A percentile compares a stretch with the other conserved stretches of the same genome.
These are phyloP conservation scores for Meiosimyza platycephala DNA, from an alignment of 2,888 invertebrate genomes.

Conservation along the genomic window DNA sequence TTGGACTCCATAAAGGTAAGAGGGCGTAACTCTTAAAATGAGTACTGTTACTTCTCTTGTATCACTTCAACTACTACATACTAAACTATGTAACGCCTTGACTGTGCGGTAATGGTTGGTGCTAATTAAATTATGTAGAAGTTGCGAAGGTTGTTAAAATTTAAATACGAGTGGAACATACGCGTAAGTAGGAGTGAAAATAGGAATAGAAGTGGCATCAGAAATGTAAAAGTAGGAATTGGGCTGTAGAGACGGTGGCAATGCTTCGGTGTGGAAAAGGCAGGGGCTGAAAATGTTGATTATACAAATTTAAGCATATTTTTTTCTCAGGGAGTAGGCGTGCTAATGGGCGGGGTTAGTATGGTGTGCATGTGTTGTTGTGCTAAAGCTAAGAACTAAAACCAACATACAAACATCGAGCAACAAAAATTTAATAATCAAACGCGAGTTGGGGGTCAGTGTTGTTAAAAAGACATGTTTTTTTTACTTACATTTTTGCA, in stretches of 20 bases:
- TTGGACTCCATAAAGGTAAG: not conserved
- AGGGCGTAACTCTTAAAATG: not conserved
- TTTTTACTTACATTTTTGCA: slow-evolving; percentile 64
- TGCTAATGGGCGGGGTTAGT: not conserved
- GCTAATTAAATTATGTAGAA: slow-evolving; percentile 32
- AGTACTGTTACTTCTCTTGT: too few relatives aligned
- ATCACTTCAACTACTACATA: too few relatives aligned
- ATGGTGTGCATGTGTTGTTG: not conserved
- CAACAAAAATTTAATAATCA: slow-evolving; percentile 3
- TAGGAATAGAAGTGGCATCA: too few relatives aligned
- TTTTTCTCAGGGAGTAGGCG: not conserved
- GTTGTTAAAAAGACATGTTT: not conserved
- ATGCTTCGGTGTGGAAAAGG: too few relatives aligned
- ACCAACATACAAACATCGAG: not conserved
- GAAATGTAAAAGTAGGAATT: too few relatives aligned
- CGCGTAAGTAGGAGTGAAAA: slow-evolving; percentile 27
- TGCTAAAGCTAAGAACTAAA: not conserved
- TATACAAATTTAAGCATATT: too few relatives aligned
- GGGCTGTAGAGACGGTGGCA: too few relatives aligned
- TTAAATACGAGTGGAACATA: slow-evolving; percentile 29
- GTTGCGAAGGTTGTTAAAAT: slow-evolving; percentile 37
- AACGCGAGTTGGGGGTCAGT: not conserved
- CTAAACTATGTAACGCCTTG: not conserved
- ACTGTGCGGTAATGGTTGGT: slow-evolving; percentile 1
- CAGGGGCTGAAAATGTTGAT: too few relatives aligned